Evolutionary conservation across 2,797 vertebrate genomes (phyloP).

Genomic region (Poeciliopsis paucimaculata): DNA sequence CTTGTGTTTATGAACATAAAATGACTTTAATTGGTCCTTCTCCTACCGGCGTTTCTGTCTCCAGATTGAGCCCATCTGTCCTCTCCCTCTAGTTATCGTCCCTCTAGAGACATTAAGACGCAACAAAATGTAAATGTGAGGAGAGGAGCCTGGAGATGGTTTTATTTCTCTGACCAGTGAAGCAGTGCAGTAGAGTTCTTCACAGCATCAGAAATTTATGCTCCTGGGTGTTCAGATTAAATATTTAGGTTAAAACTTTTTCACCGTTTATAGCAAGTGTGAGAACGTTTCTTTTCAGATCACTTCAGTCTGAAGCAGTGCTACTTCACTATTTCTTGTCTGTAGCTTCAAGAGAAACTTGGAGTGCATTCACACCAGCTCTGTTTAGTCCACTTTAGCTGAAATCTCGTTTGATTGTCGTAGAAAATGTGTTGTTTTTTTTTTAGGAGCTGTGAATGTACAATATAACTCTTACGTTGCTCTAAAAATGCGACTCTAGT

Average conservation of each 20-base stretch:
- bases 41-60: conserved; percentile 45
- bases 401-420: no score
- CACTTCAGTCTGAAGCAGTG: background rate
- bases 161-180: conserved; percentile 7
- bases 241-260: conserved; percentile 2
- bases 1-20: conserved; percentile 51
- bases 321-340: background rate
- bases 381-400: no score
- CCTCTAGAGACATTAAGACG: conserved; percentile 17
- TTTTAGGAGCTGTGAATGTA: no score
- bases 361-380: no score
- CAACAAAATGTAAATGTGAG: conserved; percentile 38
- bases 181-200: conserved; percentile 6
- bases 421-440: no score
- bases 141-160: background rate
- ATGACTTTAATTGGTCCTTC: conserved; percentile 60
- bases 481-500: no score
- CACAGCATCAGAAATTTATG: conserved; percentile 5
- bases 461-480: no score
- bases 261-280: background rate
- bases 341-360: background rate
- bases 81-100: conserved; percentile 24
- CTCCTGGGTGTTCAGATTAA: conserved; percentile 2
- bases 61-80: conserved; percentile 76
- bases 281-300: background rate